phyloP scores from a whole-genome alignment of 2,888 invertebrate genomes.

The Unio delphinus region DNA sequence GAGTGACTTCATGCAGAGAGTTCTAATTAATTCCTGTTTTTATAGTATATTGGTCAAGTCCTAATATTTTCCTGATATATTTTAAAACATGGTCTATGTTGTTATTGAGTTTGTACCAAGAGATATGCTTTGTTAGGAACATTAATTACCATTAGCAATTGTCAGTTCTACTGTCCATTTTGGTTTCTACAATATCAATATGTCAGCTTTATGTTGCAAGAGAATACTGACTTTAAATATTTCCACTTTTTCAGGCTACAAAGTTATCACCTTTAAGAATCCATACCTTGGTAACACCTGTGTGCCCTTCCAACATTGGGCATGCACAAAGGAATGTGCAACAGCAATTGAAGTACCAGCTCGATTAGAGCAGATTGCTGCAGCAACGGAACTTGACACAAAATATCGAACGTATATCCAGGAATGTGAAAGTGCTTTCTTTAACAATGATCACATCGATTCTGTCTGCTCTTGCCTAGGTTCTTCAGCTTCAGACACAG shows the following conservation, averaged over 20 bases:
- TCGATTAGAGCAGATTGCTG: constrained; percentile 68
- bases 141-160: too few species aligned
- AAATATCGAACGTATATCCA: constrained; percentile 66
- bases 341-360: constrained; percentile 72
- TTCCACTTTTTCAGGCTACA: constrained; percentile 67
- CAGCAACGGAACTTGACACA: constrained; percentile 67
- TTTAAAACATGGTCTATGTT: too few species aligned
- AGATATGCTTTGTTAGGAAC: too few species aligned
- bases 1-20: too few species aligned
- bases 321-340: constrained; percentile 72
- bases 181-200: too few species aligned
- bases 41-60: too few species aligned
- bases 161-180: too few species aligned
- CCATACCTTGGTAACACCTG: constrained; percentile 74
- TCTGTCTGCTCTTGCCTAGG: constrained; percentile 6
- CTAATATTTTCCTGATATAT: too few species aligned
- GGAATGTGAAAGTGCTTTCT: constrained; percentile 52
- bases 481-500: not conserved
- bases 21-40: too few species aligned
- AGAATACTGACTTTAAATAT: not conserved
- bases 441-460: constrained; percentile 4
- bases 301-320: constrained; percentile 74
- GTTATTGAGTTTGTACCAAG: too few species aligned
- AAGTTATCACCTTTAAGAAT: constrained; percentile 73
- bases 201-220: not conserved